phyloP scores from a whole-genome alignment of 2,113 vertebrate species.

The Psettodes erumei region DNA sequence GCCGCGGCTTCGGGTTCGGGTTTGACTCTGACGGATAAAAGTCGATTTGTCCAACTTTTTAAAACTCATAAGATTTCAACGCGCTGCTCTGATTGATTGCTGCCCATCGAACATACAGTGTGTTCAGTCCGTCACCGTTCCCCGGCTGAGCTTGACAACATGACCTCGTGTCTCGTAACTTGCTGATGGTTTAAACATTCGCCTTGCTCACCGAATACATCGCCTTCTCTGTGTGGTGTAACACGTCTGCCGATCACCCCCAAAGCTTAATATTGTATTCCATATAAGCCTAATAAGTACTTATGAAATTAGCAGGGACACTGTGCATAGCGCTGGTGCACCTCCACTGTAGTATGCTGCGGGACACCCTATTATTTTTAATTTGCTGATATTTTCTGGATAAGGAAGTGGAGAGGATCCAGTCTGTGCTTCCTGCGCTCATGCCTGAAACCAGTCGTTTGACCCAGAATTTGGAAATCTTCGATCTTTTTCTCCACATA shows the following conservation, averaged over 20 bases:
- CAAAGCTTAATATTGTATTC: slow-evolving; percentile 1
- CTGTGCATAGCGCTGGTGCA: too few species aligned
- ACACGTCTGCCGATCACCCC: background rate
- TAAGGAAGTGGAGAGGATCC: background rate
- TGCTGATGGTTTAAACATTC: background rate
- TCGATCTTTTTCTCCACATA: slow-evolving; percentile 40
- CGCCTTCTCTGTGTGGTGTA: background rate
- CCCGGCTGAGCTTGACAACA: slow-evolving; percentile 9
- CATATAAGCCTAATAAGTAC: background rate
- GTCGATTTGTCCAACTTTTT: background rate
- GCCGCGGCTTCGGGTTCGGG: background rate
- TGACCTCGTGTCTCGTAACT: slow-evolving; percentile 17
- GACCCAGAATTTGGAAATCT: slow-evolving; percentile 18
- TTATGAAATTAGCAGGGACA: background rate
- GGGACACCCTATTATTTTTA: background rate
- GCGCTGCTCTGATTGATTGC: background rate
- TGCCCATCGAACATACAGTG: slow-evolving; percentile 14
- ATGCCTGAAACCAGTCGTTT: slow-evolving; percentile 10
- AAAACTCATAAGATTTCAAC: background rate
- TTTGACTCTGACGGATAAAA: background rate
- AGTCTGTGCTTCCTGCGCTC: background rate
- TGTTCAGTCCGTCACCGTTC: slow-evolving; percentile 1
- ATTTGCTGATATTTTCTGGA: background rate
- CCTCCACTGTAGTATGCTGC: background rate
- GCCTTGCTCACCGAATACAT: slow-evolving; percentile 2